Percentiles rank a stretch among this genome's conserved stretches.
Evolutionary conservation across 2,888 invertebrate genomes (phyloP).

Genomic region (Antheraea yamamai): DNA sequence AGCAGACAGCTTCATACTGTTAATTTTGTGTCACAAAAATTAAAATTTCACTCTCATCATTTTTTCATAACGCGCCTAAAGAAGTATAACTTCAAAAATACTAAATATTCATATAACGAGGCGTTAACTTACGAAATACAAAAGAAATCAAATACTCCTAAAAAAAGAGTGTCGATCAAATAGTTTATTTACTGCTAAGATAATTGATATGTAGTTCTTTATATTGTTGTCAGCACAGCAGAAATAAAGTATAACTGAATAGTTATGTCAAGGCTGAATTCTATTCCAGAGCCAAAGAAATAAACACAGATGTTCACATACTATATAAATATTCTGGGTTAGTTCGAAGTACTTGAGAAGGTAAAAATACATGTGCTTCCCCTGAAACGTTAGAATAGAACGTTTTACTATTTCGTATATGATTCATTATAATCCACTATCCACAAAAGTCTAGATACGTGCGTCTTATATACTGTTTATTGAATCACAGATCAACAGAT

Average conservation of each 20-base stretch:
- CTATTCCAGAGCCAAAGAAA: conserved; percentile 6
- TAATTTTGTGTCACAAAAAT: too few species aligned
- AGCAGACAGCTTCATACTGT: too few species aligned
- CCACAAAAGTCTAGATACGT: too few species aligned
- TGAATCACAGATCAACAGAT: too few species aligned
- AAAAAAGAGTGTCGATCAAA: neutral
- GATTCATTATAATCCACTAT: neutral
- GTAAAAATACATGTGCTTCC: neutral
- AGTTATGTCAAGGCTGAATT: conserved; percentile 7
- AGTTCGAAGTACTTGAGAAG: neutral
- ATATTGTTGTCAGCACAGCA: neutral
- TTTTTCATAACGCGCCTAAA: too few species aligned
- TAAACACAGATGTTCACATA: neutral
- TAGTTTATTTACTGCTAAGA: neutral
- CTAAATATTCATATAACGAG: too few species aligned
- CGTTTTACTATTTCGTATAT: neutral
- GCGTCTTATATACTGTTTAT: too few species aligned
- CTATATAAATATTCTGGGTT: conserved; percentile 5
- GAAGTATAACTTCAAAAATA: too few species aligned
- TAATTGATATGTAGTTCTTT: conserved; percentile 20
- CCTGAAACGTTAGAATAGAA: neutral
- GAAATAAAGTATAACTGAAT: conserved; percentile 1
- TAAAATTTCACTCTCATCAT: too few species aligned
- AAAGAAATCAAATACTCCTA: neutral
- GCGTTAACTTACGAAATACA: too few species aligned